phyloP scores from a whole-genome alignment of 2,888 invertebrate genomes.

The Leucophenga maculata region DNA sequence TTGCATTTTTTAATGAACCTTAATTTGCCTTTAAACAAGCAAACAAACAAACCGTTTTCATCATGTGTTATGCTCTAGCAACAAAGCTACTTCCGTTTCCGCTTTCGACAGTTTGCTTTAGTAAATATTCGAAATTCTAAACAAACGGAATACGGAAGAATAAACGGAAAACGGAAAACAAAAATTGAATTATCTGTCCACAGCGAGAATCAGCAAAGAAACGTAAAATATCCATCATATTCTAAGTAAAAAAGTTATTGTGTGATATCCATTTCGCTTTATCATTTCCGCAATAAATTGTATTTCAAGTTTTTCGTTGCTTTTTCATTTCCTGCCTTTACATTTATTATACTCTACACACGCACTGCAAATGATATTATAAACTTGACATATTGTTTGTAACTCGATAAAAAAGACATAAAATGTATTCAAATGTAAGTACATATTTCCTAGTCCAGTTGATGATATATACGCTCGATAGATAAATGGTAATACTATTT shows the following conservation, averaged over 20 bases:
- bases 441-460: too few species aligned
- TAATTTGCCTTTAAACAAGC: slow-evolving; percentile 51
- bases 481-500: too few species aligned
- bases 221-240: slow-evolving; percentile 31
- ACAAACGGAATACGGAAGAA: slow-evolving; percentile 32
- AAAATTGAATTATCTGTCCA: slow-evolving; percentile 53
- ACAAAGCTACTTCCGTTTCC: slow-evolving; percentile 64
- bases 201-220: slow-evolving; percentile 33
- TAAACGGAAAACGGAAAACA: slow-evolving; percentile 51
- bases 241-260: slow-evolving; percentile 36
- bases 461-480: too few species aligned
- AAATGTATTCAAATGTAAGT: too few species aligned
- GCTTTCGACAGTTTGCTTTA: slow-evolving; percentile 38
- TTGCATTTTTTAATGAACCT: slow-evolving; percentile 65
- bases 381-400: not conserved
- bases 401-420: slow-evolving; percentile 32
- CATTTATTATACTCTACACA: slow-evolving; percentile 67
- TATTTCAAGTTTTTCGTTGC: slow-evolving; percentile 47
- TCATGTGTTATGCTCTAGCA: slow-evolving; percentile 48
- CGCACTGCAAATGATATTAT: slow-evolving; percentile 26
- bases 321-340: slow-evolving; percentile 45
- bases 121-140: slow-evolving; percentile 55
- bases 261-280: slow-evolving; percentile 55
- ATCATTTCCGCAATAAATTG: slow-evolving; percentile 73
- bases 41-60: too few species aligned